Base-by-base conservation (phyloP, 2,888 invertebrate species). In the Ischnus inquisitorius region DNA sequence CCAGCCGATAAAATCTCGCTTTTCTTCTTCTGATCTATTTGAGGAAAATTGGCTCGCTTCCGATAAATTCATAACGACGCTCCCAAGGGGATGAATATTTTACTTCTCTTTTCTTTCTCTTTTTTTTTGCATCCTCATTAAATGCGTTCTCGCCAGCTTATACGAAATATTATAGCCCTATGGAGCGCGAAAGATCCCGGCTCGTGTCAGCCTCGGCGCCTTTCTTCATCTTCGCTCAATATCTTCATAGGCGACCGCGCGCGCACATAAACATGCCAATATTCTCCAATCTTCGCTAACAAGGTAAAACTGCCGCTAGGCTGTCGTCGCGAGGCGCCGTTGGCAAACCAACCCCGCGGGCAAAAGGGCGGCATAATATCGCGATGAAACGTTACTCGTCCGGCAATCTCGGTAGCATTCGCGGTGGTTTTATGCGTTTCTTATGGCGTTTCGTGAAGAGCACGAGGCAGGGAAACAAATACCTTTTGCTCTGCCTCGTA, bases 241-340 rank as follows among this genome's bases (percentile, higher is more conserved):
- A 34, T 76, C 69, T 76, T 78, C 80, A 79, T 74, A 74, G 46
- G 8, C 74, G 71, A 54, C 76, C 68, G 65, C 57, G 54, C 68
- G 65, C 57, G 54, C 3, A 41, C 84, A 87, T 88, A 88, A 90
- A 89, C 87, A 87, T 84, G 88, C 85, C 87, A 88, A 89, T 90
- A 88, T 90, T 86, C 88, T 88, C 84, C 87, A 88, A 89, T 90
- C 86, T 87, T 87, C 82, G 69, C 82, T 90, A 90, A 90, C 90
- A 88, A 90, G 90, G 84, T 86, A 85, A 88, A 88, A 88, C 86
- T 81, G 83, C 83, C 85, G 83, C 54, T 16, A 16, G 25, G 19
- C 12, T 19, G 22, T 48, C 76, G 46, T 54, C 67, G 34, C 16
- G 48, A 62, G 74, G 77, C 64, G 79, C 69, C 65, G 54, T 14